Percentiles rank a stretch among this genome's conserved stretches.
These are phyloP conservation scores for Heliopora coerulea DNA, from an alignment of 92 coral and sea anemone genomes.

Conservation along the genomic window DNA sequence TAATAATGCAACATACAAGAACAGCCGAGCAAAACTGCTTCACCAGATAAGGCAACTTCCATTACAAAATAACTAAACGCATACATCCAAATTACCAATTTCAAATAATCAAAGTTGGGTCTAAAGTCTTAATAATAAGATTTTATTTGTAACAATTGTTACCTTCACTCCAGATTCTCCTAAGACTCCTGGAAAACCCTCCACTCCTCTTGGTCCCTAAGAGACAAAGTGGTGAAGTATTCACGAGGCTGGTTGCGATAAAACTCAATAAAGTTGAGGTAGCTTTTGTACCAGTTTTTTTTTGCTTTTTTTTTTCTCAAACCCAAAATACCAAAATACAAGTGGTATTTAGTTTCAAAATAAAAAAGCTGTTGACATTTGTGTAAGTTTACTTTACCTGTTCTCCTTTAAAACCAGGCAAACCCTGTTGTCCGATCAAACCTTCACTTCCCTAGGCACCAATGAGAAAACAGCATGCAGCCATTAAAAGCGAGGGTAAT, in stretches of 20 bases:
- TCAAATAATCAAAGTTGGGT: too few relatives aligned
- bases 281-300: too few relatives aligned
- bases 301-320: too few relatives aligned
- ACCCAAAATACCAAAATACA: too few relatives aligned
- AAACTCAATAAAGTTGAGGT: too few relatives aligned
- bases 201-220: neutral
- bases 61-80: neutral
- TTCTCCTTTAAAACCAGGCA: neutral
- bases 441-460: neutral
- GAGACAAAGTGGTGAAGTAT: neutral
- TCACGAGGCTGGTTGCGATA: too few relatives aligned
- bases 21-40: too few relatives aligned
- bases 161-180: neutral
- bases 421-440: neutral
- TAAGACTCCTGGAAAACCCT: neutral
- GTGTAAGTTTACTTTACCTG: neutral
- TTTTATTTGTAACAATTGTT: too few relatives aligned
- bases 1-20: too few relatives aligned
- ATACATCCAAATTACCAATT: neutral
- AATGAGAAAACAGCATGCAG: neutral
- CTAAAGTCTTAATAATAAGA: too few relatives aligned
- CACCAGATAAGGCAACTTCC: neutral
- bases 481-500: neutral
- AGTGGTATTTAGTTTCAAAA: too few relatives aligned
- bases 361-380: too few relatives aligned